Evolutionary conservation across 2,797 vertebrate genomes (phyloP).

Genomic region (Chelidonichthys spinosus): DNA sequence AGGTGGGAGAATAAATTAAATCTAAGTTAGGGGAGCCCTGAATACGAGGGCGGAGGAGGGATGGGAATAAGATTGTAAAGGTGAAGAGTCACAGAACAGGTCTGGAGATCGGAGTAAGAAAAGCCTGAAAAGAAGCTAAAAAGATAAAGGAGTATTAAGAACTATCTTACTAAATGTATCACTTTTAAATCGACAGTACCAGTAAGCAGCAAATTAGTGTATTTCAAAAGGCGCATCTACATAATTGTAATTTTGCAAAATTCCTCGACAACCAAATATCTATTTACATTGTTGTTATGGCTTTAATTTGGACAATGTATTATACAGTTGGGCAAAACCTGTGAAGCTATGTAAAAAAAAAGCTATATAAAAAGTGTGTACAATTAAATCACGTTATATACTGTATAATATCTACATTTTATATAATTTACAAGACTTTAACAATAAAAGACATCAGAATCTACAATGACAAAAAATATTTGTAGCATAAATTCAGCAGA

Average conservation of each 20-base stretch:
- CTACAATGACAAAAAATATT: neutral
- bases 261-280: neutral
- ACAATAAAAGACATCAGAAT: neutral
- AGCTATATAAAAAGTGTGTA: no score
- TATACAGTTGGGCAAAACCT: neutral
- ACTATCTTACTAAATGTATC: neutral
- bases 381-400: no score
- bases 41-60: slow-evolving; percentile 64
- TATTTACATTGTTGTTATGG: neutral
- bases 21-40: slow-evolving; percentile 72
- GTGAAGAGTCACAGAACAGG: slow-evolving; percentile 70
- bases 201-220: neutral
- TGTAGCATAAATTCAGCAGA: neutral
- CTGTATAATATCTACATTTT: no score
- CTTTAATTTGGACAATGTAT: neutral
- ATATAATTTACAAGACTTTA: neutral
- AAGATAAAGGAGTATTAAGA: neutral
- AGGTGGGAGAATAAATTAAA: slow-evolving; percentile 82
- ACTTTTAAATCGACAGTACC: neutral
- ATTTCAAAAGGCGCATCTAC: neutral
- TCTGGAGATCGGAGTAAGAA: slow-evolving; percentile 36
- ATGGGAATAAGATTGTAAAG: slow-evolving; percentile 78
- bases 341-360: neutral
- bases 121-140: slow-evolving; percentile 36
- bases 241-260: neutral